phyloP scores from a whole-genome alignment of 2,888 invertebrate genomes.

The Leptothorax acervorum region DNA sequence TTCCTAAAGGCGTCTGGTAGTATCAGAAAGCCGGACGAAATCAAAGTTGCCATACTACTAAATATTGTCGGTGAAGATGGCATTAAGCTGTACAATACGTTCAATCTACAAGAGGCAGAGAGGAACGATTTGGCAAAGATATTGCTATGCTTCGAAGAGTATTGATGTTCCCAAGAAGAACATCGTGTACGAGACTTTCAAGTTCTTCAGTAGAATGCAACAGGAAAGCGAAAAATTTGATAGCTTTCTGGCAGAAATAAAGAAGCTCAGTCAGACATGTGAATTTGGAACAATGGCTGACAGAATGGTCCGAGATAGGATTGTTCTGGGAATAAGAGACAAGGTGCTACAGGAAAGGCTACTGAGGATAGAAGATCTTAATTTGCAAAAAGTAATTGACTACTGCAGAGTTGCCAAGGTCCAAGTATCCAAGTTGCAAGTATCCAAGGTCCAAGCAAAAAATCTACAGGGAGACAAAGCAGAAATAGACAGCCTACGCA shows the following conservation, averaged over 20 bases:
- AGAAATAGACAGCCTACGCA: not conserved
- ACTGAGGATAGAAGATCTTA: constrained; percentile 4
- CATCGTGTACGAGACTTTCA: not conserved
- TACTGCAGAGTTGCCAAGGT: not conserved
- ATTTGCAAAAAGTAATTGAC: constrained; percentile 22
- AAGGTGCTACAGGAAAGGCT: not conserved
- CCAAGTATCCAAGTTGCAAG: no score
- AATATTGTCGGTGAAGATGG: constrained; percentile 12
- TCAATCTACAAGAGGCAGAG: not conserved
- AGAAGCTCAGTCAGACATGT: not conserved
- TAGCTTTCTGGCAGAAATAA: not conserved
- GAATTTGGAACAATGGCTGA: not conserved
- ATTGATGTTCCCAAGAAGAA: constrained; percentile 15
- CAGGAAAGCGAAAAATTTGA: constrained; percentile 1
- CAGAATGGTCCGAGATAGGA: not conserved
- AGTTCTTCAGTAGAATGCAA: not conserved
- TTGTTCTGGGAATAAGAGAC: constrained; percentile 1
- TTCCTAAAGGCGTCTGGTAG: not conserved
- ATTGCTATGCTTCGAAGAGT: not conserved
- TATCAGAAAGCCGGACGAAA: not conserved
- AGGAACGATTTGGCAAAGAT: not conserved
- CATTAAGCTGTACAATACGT: constrained; percentile 10
- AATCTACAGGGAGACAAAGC: not conserved
- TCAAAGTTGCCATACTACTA: constrained; percentile 3
- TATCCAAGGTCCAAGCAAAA: not conserved